These are phyloP conservation scores for Hoplostethus mediterraneus DNA, from an alignment of 2,797 vertebrate genomes.

Conservation along the genomic window DNA sequence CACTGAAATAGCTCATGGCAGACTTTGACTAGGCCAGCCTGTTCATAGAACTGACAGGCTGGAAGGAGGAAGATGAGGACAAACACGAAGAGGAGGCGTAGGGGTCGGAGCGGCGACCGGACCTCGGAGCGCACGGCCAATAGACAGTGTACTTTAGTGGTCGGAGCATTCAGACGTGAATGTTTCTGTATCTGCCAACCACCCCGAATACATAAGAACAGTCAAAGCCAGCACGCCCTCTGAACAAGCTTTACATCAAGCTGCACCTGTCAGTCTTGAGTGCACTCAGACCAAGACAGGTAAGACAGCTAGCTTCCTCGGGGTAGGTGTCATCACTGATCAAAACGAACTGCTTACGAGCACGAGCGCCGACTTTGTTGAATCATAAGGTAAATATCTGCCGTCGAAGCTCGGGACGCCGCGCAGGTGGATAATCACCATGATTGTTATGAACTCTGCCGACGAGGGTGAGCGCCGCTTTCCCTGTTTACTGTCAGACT, in stretches of 20 bases:
- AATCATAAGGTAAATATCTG: constrained; percentile 43
- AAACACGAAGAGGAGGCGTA: constrained; percentile 44
- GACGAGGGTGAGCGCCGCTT: constrained; percentile 27
- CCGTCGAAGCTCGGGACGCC: not conserved
- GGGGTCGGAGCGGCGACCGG: constrained; percentile 11
- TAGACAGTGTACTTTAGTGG: constrained; percentile 49
- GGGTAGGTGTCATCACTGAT: constrained; percentile 68
- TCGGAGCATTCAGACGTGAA: constrained; percentile 71
- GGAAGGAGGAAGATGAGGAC: constrained; percentile 49
- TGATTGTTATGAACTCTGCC: constrained; percentile 5
- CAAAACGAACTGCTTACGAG: constrained; percentile 65
- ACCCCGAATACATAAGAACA: constrained; percentile 49
- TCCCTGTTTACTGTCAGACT: constrained; percentile 32
- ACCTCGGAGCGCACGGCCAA: constrained; percentile 40
- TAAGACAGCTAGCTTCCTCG: constrained; percentile 58
- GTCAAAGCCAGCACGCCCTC: constrained; percentile 35
- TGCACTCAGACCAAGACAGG: constrained; percentile 51
- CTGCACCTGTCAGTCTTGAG: constrained; percentile 65
- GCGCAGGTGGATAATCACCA: not conserved
- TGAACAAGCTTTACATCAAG: constrained; percentile 64
- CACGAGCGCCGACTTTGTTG: constrained; percentile 40
- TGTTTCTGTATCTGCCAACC: constrained; percentile 49
- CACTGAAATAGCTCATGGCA: constrained; percentile 44
- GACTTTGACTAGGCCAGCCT: constrained; percentile 22
- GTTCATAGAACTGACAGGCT: constrained; percentile 61